Percentiles rank a stretch among this genome's conserved stretches.
These are phyloP conservation scores for Epinephelus lanceolatus DNA, from an alignment of 2,113 vertebrate species.

Conservation along the genomic window DNA sequence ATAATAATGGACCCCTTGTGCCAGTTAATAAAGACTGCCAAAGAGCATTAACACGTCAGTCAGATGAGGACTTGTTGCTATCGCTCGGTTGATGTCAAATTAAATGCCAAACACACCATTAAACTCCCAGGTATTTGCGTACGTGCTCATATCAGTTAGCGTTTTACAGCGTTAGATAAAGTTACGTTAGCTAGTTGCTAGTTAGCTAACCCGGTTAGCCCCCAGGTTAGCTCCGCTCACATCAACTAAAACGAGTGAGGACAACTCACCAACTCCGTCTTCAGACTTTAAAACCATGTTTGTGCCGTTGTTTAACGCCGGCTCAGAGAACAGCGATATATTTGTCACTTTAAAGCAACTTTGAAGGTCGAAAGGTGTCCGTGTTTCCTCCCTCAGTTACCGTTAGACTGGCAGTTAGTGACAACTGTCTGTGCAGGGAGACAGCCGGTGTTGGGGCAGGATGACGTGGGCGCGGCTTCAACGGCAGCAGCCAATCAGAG, in stretches of 20 bases:
- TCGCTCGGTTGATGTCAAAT: background rate
- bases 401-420: slow-evolving; percentile 40
- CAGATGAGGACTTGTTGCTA: slow-evolving; percentile 39
- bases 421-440: slow-evolving; percentile 51
- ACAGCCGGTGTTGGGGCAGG: slow-evolving; percentile 51
- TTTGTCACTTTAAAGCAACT: background rate
- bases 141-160: background rate
- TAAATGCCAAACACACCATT: background rate
- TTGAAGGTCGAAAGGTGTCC: background rate
- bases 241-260: slow-evolving; percentile 14
- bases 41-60: slow-evolving; percentile 34
- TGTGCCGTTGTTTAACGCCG: background rate
- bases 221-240: slow-evolving; percentile 19
- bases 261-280: slow-evolving; percentile 81
- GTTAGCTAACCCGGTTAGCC: slow-evolving; percentile 40
- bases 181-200: slow-evolving; percentile 29
- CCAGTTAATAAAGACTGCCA: slow-evolving; percentile 48
- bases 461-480: slow-evolving; percentile 44
- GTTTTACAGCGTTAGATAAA: background rate
- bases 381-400: background rate
- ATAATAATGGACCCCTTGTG: slow-evolving; percentile 74
- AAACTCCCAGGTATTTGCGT: background rate
- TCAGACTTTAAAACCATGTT: slow-evolving; percentile 80
- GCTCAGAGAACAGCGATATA: rapidly evolving
- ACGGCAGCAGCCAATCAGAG: slow-evolving; percentile 59